Percentiles rank a stretch among this genome's conserved stretches.
Conservation (phyloP, 2,888 invertebrate species). For the Chironomus riparius region DNA sequence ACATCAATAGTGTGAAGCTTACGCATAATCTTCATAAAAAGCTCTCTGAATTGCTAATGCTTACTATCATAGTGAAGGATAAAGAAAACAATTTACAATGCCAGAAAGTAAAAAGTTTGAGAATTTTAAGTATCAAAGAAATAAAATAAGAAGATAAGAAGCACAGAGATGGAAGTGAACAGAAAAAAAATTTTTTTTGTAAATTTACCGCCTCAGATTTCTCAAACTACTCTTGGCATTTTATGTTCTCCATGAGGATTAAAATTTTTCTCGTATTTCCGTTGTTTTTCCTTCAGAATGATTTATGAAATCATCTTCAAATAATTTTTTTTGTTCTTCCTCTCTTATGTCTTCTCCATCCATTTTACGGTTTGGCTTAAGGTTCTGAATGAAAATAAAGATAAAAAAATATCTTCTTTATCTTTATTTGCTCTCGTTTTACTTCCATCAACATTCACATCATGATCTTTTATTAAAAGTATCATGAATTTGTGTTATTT, state of each 20-base stretch:
- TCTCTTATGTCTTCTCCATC: no score
- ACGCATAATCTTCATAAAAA: background rate
- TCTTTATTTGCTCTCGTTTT: no score
- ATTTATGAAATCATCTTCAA: constrained; percentile 3
- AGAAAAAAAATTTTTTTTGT: no score
- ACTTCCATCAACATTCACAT: no score
- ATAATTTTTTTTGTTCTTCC: background rate
- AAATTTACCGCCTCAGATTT: background rate
- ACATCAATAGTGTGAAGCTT: background rate
- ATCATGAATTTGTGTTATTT: no score
- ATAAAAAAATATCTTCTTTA: no score
- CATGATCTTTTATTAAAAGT: no score
- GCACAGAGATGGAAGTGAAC: no score
- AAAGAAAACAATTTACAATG: background rate
- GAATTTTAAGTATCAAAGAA: background rate
- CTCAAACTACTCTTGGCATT: background rate
- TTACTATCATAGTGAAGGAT: background rate
- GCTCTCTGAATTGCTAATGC: background rate
- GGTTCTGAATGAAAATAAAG: no score
- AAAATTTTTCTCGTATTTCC: background rate
- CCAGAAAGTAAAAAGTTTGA: background rate
- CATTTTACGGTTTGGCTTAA: no score
- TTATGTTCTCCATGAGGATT: background rate
- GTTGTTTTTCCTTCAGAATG: background rate
- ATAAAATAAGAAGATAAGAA: background rate